Percentiles rank a stretch among this genome's conserved stretches.
phyloP scores from a whole-genome alignment of 92 coral and sea anemone genomes.

The Porites evermanni region DNA sequence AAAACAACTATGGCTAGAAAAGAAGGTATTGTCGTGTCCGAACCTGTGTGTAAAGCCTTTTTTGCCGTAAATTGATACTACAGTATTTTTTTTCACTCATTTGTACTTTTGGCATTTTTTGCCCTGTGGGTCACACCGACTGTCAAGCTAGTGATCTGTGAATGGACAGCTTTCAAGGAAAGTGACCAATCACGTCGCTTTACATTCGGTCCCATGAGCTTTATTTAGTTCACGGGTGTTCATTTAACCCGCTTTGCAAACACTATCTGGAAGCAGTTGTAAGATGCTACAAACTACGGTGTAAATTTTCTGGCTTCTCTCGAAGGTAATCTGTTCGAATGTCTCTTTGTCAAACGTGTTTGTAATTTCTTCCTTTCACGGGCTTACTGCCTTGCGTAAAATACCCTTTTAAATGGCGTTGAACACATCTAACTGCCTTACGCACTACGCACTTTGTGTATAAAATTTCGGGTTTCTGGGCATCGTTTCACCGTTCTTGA shows the following conservation, averaged over 20 bases:
- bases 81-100: neutral
- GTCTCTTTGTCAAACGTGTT: neutral
- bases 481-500: constrained; percentile 32
- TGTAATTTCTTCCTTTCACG: neutral
- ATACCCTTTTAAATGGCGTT: constrained; percentile 9
- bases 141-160: constrained; percentile 44
- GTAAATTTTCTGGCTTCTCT: constrained; percentile 23
- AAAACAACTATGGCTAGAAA: neutral
- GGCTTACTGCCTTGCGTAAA: neutral
- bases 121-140: constrained; percentile 26
- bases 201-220: constrained; percentile 69
- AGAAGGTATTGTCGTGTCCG: neutral
- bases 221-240: constrained; percentile 82
- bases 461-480: neutral
- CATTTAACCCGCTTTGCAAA: constrained; percentile 91
- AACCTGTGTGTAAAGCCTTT: constrained; percentile 8
- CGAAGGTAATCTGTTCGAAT: constrained; percentile 40
- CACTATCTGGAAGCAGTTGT: constrained; percentile 27
- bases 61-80: neutral
- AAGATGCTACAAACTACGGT: constrained; percentile 17
- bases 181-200: constrained; percentile 78
- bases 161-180: constrained; percentile 72
- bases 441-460: constrained; percentile 39
- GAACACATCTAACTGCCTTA: neutral
- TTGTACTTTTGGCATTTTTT: constrained; percentile 41